Percentiles rank a stretch among this genome's conserved stretches.
These are phyloP conservation scores for Sminthurinus signatus DNA, from an alignment of 1,140 invertebrate species.

Conservation along the genomic window DNA sequence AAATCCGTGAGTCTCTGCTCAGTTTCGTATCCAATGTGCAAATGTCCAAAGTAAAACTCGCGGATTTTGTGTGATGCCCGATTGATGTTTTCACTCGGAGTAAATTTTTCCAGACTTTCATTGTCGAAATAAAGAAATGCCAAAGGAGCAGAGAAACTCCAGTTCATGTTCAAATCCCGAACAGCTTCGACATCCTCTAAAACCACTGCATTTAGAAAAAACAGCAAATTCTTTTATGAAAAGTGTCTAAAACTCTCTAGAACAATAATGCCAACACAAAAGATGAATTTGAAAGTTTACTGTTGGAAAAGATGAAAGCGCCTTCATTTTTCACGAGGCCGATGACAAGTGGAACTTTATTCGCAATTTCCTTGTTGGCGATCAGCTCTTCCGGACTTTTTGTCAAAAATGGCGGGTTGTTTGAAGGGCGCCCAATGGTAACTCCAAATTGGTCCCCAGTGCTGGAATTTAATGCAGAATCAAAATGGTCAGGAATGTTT, in stretches of 20 bases:
- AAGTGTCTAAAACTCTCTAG: no score
- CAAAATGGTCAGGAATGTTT: background rate
- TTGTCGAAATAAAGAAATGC: no score
- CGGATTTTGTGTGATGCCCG: no score
- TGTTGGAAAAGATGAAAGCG: background rate
- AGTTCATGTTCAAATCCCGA: background rate
- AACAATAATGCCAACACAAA: no score
- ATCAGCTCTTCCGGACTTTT: background rate
- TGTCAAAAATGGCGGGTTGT: background rate
- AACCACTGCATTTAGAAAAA: background rate
- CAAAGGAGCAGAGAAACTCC: no score
- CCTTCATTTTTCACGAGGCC: slow-evolving; percentile 10
- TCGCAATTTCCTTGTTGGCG: background rate
- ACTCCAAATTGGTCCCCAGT: background rate
- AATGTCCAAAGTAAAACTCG: slow-evolving; percentile 19
- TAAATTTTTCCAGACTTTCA: no score
- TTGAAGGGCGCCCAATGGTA: slow-evolving; percentile 2
- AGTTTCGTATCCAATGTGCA: slow-evolving; percentile 4
- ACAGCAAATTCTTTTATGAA: no score
- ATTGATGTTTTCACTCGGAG: no score
- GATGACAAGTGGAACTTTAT: background rate
- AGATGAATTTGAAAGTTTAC: no score
- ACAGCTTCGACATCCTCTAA: background rate
- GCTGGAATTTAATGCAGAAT: background rate
- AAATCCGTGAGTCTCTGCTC: slow-evolving; percentile 24